Conservation (phyloP, 35 echinoderm and acorn worm species). For the Chiridota heheva region DNA sequence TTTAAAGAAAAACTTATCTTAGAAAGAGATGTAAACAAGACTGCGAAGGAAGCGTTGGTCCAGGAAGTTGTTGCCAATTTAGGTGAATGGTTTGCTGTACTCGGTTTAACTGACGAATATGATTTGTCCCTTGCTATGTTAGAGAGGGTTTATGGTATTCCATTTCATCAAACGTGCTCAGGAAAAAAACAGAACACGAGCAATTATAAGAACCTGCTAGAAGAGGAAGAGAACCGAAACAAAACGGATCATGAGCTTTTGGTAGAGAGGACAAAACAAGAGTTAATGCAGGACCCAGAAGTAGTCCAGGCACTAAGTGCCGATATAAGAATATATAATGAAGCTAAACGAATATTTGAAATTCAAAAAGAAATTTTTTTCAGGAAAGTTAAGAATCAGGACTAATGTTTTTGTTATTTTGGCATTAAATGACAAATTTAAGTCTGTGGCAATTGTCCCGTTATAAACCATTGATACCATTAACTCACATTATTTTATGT, state of each 20-base stretch:
- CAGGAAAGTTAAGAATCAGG: not conserved
- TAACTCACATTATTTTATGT: too few species aligned
- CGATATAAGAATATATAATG: conserved; percentile 62
- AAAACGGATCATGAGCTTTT: conserved; percentile 31
- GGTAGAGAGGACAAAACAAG: conserved; percentile 25
- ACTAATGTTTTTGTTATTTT: too few species aligned
- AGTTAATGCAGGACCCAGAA: conserved; percentile 53
- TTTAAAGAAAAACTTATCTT: conserved; percentile 73
- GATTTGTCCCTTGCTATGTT: conserved; percentile 76
- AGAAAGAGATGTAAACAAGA: conserved; percentile 36
- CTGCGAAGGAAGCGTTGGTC: conserved; percentile 31
- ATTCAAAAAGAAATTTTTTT: conserved; percentile 52
- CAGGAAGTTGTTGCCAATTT: conserved; percentile 61
- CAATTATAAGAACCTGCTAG: conserved; percentile 49
- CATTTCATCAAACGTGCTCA: conserved; percentile 57
- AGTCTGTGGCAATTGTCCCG: too few species aligned
- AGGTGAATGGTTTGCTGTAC: conserved; percentile 84
- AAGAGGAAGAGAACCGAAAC: not conserved
- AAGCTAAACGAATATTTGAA: conserved; percentile 74
- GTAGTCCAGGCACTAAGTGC: conserved; percentile 47
- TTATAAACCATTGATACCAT: too few species aligned
- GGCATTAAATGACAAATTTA: too few species aligned
- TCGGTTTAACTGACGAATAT: conserved; percentile 79
- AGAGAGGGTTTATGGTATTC: conserved; percentile 63
- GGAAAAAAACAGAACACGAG: conserved; percentile 65